Evolutionary conservation across 2,888 invertebrate genomes (phyloP), one percentile per base, ranked within the genome.

Genomic region (Apoda limacodes): DNA sequence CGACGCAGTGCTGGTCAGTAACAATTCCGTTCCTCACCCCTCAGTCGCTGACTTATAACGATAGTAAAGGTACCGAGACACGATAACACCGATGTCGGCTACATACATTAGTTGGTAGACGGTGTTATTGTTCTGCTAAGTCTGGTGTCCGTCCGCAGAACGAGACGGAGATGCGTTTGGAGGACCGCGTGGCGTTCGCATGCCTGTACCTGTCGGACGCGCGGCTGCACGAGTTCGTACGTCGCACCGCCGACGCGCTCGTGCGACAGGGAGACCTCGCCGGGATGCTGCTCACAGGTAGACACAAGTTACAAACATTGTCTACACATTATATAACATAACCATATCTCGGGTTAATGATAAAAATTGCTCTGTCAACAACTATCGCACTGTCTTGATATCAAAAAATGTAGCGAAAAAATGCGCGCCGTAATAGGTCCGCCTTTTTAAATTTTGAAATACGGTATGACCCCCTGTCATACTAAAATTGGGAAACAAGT

Each of bases 181-280:
- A 90, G 44, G 95, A 95, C 72, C 84, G 93, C 50, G 88, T 95
- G 29, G 95, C 94, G n/a, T 94, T 95, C 74, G 94, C 95, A 11
- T 89, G 93, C 55, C 87, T 88, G 55, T 95, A 89, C 76, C 80
- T 95, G 13, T 85, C 92, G 1, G 96, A 97, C 71, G 75, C 75
- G 10, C 86, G 90, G 68, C 80, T 97, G 40, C 78, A 85, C 34
- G 92, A 92, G 23, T 96, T 90, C 72, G 82, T 96, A 28, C 86
- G 87, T 40, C 83, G 82, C 42, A 83, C 92, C 30, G 85, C 87
- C 24, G 84, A 84, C 42, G 84, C 85, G 46, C 83, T 95, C 43
- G 87, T 87, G 13, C 87, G 87, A 36, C 85, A 85, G 37, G 96
- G 95, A 3, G 88, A 91, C 68, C 80, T 97, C 11, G 87, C 93